These are phyloP conservation scores for Microdon myrmicae DNA, from an alignment of 2,888 invertebrate species.

Conservation along the genomic window DNA sequence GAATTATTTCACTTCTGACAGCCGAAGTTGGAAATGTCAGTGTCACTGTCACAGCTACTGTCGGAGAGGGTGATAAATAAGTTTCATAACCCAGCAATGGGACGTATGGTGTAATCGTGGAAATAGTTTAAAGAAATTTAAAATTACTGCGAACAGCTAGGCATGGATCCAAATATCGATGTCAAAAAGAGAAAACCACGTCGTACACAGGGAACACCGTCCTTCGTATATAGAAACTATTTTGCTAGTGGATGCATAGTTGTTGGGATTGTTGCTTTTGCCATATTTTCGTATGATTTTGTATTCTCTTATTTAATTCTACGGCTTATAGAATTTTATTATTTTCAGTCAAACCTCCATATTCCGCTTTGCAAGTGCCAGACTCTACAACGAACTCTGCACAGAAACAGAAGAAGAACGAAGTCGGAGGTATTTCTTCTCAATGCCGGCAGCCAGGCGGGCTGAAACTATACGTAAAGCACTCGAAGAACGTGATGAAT, in stretches of 20 bases:
- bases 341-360: conserved; percentile 58
- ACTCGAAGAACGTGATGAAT: conserved; percentile 58
- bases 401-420: conserved; percentile 56
- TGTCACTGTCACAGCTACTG: too few species aligned
- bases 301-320: neutral
- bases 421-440: conserved; percentile 58
- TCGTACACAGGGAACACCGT: conserved; percentile 74
- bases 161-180: conserved; percentile 70
- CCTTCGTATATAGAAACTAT: conserved; percentile 70
- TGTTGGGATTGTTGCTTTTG: conserved; percentile 60
- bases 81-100: too few species aligned
- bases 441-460: conserved; percentile 54
- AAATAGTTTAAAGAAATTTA: neutral
- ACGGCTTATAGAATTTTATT: neutral
- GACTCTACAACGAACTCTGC: conserved; percentile 42
- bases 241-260: conserved; percentile 68
- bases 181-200: conserved; percentile 74
- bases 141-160: conserved; percentile 3
- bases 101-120: too few species aligned
- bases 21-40: too few species aligned
- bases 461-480: conserved; percentile 55
- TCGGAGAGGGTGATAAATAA: too few species aligned
- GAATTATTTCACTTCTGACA: too few species aligned
- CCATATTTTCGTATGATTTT: conserved; percentile 57
- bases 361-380: conserved; percentile 56